A percentile compares a stretch with the other conserved stretches of the same genome.
Evolutionary conservation across 2,113 vertebrate genomes (phyloP).

Genomic region (Lathamus discolor): DNA sequence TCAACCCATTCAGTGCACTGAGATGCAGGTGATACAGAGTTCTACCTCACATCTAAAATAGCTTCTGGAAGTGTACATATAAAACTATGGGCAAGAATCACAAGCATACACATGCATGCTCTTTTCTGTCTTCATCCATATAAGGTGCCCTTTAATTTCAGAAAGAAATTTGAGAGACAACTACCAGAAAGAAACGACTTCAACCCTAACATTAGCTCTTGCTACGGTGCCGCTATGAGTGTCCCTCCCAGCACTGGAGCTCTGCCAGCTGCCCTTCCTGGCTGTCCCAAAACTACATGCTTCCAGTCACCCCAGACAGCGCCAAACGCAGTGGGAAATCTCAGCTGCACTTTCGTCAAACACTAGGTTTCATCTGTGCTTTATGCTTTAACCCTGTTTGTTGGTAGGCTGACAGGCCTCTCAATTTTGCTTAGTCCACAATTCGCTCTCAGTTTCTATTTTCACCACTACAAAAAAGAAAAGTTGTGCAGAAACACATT

Average conservation of each 20-base stretch:
- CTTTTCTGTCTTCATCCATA: background rate
- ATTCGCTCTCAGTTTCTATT: background rate
- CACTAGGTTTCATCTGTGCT: background rate
- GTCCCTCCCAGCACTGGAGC: background rate
- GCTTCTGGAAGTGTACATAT: rapidly evolving
- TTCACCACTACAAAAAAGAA: background rate
- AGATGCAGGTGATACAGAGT: rapidly evolving
- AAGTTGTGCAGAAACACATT: background rate
- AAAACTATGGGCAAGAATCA: background rate
- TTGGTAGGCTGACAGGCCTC: background rate
- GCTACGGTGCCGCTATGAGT: rapidly evolving
- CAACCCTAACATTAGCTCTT: background rate
- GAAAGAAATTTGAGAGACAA: rapidly evolving
- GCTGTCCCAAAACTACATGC: background rate
- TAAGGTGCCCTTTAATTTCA: background rate
- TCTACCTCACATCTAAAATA: background rate
- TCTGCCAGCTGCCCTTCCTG: background rate
- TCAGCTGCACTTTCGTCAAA: conserved; percentile 47
- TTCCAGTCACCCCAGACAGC: background rate
- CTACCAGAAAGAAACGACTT: background rate
- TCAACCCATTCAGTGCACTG: rapidly evolving
- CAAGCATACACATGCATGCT: rapidly evolving
- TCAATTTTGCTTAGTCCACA: background rate
- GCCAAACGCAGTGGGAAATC: background rate
- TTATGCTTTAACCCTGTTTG: background rate